Conservation (phyloP, 2,888 invertebrate genomes). For the Drosophila glabriapex region DNA sequence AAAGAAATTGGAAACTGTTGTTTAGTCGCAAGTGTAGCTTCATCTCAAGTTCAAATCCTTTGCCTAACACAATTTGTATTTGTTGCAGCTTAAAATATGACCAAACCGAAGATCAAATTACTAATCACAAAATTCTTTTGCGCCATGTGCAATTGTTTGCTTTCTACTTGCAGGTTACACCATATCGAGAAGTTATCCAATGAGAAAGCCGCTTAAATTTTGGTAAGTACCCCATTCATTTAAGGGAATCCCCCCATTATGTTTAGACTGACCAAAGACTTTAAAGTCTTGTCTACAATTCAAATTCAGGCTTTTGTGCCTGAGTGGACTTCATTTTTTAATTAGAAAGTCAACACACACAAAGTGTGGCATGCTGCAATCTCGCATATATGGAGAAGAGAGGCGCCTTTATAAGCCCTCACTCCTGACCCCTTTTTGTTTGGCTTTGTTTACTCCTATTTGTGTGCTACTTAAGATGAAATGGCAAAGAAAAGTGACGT, state of each 20-base stretch:
- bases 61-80: conserved; percentile 11
- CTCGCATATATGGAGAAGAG: conserved; percentile 33
- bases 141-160: conserved; percentile 75
- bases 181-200: conserved; percentile 85
- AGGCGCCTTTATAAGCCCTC: conserved; percentile 56
- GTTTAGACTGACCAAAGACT: conserved; percentile 20
- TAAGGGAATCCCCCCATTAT: conserved; percentile 22
- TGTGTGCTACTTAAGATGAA: conserved; percentile 80
- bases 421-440: conserved; percentile 47
- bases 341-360: conserved; percentile 71
- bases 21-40: conserved; percentile 7
- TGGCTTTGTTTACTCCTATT: conserved; percentile 64
- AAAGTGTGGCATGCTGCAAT: conserved; percentile 14
- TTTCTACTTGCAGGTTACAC: conserved; percentile 84
- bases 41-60: not conserved
- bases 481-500: conserved; percentile 77
- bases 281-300: conserved; percentile 38
- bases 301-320: conserved; percentile 48
- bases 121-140: conserved; percentile 79
- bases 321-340: conserved; percentile 72
- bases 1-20: not conserved
- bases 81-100: conserved; percentile 57
- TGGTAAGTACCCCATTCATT: conserved; percentile 75
- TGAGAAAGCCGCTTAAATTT: conserved; percentile 85
- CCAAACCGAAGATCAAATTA: conserved; percentile 55